Evolutionary conservation across 30 jellyfish, hydroid and myxozoan species (phyloP), one percentile per base, ranked within the genome.

Genomic region (Hydractinia echinata): DNA sequence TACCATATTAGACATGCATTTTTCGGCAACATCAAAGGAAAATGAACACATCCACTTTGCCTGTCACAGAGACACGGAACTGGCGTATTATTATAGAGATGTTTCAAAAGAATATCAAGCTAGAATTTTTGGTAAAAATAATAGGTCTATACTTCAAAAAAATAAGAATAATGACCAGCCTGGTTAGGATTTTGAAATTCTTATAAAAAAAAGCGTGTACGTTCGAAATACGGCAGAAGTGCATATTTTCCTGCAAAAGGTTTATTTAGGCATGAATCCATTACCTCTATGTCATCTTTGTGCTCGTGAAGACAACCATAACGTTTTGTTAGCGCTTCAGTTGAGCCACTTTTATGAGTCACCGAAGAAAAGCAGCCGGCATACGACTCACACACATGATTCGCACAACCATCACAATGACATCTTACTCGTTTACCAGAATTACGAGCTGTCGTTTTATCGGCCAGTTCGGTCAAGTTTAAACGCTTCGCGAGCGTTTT

Each of bases 271-370:
- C 44, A 30, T 30, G 44, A 30, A 64, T 44, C 7, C 10, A 51
- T 64, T 64, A 44, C 39, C 39, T n/a, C 74, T 44, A n/a, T 13
- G 19, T 64, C 39, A 13, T 64, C 39, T n/a, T 44, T 44, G 18
- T 64, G 74, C 39, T 64, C 74, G 18, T 64, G 74, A n/a, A 64
- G 39, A 13, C 74, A 64, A 51, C 74, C 39, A 6, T 64, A 51
- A 6, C 18, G 9, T n/a, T n/a, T 64, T 64, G 51, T 7, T 13
- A 6, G 19, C 51, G 39, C 39, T 6, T 64, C 6, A 6, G 51
- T 51, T n/a, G 18, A n/a, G 19, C 39, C 8, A 13, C 19, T 64
- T 13, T n/a, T 8, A 13, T 64, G 74, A 7, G 39, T 8, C 39
- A 64, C 74, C 9, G 74, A 64, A 7, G 74, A 6, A 7, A 64